Evolutionary conservation across 2,797 vertebrate species (phyloP), one percentile per base, ranked within the genome.

Genomic region (Manis crassicaudata): DNA sequence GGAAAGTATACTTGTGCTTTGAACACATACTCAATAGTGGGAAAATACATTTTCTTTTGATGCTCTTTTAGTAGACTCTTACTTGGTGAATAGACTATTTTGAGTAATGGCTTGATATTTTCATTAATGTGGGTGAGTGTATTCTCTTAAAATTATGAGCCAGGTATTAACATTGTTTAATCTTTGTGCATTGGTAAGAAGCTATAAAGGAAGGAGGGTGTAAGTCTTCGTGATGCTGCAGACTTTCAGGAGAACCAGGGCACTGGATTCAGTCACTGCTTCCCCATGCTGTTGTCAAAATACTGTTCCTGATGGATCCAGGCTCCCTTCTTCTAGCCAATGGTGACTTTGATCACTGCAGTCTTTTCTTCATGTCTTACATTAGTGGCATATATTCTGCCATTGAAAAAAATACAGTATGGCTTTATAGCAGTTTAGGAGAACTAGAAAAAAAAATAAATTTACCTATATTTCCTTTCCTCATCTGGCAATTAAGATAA

Each of bases 1-100:
- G 80, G 84, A 94, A 96, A 94, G 91, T 83, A 73, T 60, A n/a
- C 75, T 95, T 96, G 79, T 96, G 84, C 83, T 94, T 92, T 90
- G 76, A 92, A 94, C 88, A 93, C 60, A 85, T 43, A 87, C 32
- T 95, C n/a, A 80, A 77, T 84, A 94, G 23, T 80, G 63, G 46
- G 60, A 90, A 96, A 97, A 83, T 77, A 20, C 52, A 37, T 79
- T 95, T 96, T 90, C 56, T 92, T 87, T n/a, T 63, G 58, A 92
- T 95, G 79, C 54, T 94, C 60, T 96, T 96, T 96, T 83, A 80
- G 68, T 92, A 81, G 73, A 91, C 40, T 7, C 50, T 80, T 62
- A n/a, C 23, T 50, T 32, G 46, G 35, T 63, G 40, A 90, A 75
- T 60, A 75, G 43, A 81, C 67, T 60, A 32, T 79, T 96, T 90